Base-by-base conservation (phyloP, 2,113 vertebrate species). In the Urocolius indicus region DNA sequence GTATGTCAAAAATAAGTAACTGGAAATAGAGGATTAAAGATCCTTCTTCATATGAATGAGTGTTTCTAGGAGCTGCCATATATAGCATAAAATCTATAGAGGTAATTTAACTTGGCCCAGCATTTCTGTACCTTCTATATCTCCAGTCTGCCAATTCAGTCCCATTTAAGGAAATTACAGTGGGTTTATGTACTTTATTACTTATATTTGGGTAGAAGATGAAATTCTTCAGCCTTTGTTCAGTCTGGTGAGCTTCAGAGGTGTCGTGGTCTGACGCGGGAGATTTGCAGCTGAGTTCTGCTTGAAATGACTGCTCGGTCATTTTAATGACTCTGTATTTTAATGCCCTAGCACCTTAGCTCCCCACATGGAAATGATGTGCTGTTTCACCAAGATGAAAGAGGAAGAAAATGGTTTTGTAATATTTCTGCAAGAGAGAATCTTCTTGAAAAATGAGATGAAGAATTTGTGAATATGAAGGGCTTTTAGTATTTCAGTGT, bases 301-400 rank as follows among this genome's bases (percentile, higher is more conserved):
- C 61, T 72, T 52, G 81, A 48, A 82, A 49, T 72, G 74, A 26
- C 57, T 78, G 83, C 43, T 61, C 1, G 1, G 45, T 59, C 62
- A 14, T 75, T n/a, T 16, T 45, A 66, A 61, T 38, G 87, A 65
- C 15, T 59, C 51, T 46, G 87, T 66, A 13, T 95, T 87, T 90
- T 90, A 94, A 93, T 91, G 84, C 82, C 84, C 67, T 84, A 74
- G 58, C 69, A 89, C 81, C 71, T 75, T 55, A 66, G 59, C 74
- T 81, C 63, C 49, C 71, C 83, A 71, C 43, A 11, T 69, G 71
- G 87, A 62, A 77, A 80, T 95, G 76, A 85, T 51, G 78, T 79
- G 76, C 69, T 91, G 87, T 73, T 95, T 83, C 67, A 26, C 6
- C 1, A 32, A 90, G 87, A 93, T 87, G 96, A 93, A 96, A 90